Conservation (phyloP, 2,888 invertebrate species). For the Himalopsyche anomala region DNA sequence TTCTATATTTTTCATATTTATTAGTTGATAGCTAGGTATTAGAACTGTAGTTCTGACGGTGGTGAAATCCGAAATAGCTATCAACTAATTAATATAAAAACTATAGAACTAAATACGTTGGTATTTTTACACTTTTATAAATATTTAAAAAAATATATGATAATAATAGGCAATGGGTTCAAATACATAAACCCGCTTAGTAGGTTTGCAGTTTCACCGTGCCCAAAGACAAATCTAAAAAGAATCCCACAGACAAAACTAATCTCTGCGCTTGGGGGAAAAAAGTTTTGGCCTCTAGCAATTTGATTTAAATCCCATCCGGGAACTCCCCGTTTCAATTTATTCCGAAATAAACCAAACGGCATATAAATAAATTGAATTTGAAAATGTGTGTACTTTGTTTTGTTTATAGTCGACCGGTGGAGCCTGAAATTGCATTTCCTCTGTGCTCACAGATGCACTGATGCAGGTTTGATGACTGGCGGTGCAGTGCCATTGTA, state of each 20-base stretch:
- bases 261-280: constrained; percentile 4
- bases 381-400: constrained; percentile 12
- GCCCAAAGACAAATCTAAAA: neutral
- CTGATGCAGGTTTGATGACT: constrained; percentile 34
- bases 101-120: too few relatives aligned
- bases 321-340: constrained; percentile 30
- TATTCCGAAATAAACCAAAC: constrained; percentile 31
- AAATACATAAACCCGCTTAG: too few relatives aligned
- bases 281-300: constrained; percentile 3
- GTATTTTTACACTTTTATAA: too few relatives aligned
- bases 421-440: constrained; percentile 26
- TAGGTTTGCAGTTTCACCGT: neutral
- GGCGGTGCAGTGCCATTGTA: neutral
- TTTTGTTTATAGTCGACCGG: constrained; percentile 3
- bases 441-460: neutral
- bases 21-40: too few relatives aligned
- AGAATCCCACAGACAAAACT: constrained; percentile 3
- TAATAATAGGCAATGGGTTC: too few relatives aligned
- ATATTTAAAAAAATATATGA: too few relatives aligned
- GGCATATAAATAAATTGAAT: constrained; percentile 20
- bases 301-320: constrained; percentile 30
- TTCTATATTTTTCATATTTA: too few relatives aligned
- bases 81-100: too few relatives aligned
- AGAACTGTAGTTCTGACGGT: too few relatives aligned
- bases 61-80: too few relatives aligned